phyloP scores from a whole-genome alignment of 2,113 vertebrate species.

The Furnarius figulus region DNA sequence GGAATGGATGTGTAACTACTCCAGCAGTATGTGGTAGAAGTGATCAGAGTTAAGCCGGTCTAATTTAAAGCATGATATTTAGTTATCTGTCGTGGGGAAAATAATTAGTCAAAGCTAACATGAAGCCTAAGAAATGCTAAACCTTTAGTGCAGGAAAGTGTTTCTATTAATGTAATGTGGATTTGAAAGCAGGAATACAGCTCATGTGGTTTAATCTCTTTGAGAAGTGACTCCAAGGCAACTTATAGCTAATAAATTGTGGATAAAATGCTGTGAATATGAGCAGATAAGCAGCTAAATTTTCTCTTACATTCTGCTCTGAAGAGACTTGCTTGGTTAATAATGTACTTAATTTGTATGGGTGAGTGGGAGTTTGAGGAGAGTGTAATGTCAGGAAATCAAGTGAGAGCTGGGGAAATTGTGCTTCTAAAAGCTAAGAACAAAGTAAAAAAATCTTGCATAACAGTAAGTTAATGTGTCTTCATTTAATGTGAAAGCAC shows the following conservation, averaged over 20 bases:
- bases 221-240: conserved; percentile 12
- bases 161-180: not conserved
- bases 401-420: conserved; percentile 54
- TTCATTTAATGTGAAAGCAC: conserved; percentile 41
- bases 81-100: not conserved
- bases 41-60: not conserved
- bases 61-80: not conserved
- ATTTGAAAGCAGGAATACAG: not conserved
- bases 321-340: conserved; percentile 64
- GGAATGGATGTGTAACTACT: not conserved
- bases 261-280: conserved; percentile 17
- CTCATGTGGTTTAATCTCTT: not conserved
- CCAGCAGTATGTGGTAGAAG: not conserved
- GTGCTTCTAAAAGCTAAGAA: conserved; percentile 60
- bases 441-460: conserved; percentile 44
- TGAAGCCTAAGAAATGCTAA: not conserved
- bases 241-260: not conserved
- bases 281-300: conserved; percentile 38
- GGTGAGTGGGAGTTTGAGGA: conserved; percentile 72
- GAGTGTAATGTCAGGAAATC: conserved; percentile 67
- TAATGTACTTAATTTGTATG: conserved; percentile 72
- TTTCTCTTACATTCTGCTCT: conserved; percentile 50
- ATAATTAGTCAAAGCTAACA: not conserved
- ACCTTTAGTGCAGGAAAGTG: not conserved
- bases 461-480: conserved; percentile 49